Conservation (phyloP, 2,113 vertebrate species). For the Alligator sinensis region DNA sequence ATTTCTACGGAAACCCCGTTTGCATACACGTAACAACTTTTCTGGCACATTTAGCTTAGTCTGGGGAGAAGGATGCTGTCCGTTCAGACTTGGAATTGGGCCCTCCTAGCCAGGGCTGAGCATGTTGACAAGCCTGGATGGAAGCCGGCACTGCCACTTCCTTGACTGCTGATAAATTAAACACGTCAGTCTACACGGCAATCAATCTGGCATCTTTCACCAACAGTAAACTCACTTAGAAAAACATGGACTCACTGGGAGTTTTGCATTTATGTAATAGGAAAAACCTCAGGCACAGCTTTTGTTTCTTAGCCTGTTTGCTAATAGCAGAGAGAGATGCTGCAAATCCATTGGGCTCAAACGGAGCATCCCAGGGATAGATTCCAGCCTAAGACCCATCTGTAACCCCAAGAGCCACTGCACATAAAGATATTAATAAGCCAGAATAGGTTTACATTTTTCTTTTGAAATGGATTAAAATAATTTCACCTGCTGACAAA, state of each 20-base stretch:
- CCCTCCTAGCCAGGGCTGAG: not conserved
- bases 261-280: not conserved
- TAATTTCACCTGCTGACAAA: constrained; percentile 23
- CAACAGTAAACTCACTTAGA: not conserved
- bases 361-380: not conserved
- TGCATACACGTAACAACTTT: not conserved
- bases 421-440: not conserved
- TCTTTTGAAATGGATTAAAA: constrained; percentile 3
- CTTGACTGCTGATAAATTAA: not conserved
- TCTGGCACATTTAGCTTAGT: not conserved
- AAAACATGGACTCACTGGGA: not conserved
- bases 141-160: not conserved
- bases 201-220: not conserved
- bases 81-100: no score
- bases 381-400: not conserved
- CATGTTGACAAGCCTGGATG: not conserved
- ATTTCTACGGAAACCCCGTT: not conserved
- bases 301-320: not conserved
- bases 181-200: not conserved
- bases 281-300: not conserved
- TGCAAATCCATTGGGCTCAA: not conserved
- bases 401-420: not conserved
- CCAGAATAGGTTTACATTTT: not conserved
- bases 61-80: not conserved
- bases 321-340: not conserved